Conservation (phyloP, 1,140 invertebrate genomes). For the Hypsibius dujardini region DNA sequence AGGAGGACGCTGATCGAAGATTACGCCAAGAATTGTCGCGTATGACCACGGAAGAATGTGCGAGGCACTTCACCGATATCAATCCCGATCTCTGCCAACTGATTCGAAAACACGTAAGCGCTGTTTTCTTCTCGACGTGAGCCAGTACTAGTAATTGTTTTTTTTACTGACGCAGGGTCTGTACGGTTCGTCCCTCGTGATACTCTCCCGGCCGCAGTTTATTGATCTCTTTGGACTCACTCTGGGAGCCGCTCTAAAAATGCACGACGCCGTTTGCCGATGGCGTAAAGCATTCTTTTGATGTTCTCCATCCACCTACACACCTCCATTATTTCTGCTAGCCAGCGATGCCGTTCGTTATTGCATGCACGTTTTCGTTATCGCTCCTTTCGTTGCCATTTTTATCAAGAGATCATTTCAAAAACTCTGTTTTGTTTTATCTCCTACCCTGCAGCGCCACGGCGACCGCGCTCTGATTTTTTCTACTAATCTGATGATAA, state of each 20-base stretch:
- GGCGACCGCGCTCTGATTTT: no score
- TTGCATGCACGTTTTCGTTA: not conserved
- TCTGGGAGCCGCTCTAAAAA: not conserved
- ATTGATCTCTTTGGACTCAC: conserved; percentile 4
- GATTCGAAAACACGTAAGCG: not conserved
- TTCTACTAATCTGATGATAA: no score
- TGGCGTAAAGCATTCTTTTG: not conserved
- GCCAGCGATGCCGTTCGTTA: not conserved
- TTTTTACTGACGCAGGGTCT: not conserved
- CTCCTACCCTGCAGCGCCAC: not conserved
- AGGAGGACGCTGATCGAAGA: no score
- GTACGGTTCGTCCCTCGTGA: not conserved
- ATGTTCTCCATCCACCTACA: not conserved
- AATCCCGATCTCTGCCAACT: not conserved
- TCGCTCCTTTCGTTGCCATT: not conserved
- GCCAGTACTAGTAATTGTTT: not conserved
- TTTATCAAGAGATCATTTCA: not conserved
- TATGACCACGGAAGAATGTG: not conserved
- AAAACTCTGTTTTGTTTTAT: not conserved
- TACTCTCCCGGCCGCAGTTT: not conserved
- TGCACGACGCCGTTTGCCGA: not conserved
- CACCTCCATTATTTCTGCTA: not conserved
- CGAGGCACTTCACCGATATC: not conserved
- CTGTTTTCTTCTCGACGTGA: no score
- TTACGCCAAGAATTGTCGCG: no score